phyloP scores from a whole-genome alignment of 2,797 vertebrate genomes.

The Diplodus puntazzo region DNA sequence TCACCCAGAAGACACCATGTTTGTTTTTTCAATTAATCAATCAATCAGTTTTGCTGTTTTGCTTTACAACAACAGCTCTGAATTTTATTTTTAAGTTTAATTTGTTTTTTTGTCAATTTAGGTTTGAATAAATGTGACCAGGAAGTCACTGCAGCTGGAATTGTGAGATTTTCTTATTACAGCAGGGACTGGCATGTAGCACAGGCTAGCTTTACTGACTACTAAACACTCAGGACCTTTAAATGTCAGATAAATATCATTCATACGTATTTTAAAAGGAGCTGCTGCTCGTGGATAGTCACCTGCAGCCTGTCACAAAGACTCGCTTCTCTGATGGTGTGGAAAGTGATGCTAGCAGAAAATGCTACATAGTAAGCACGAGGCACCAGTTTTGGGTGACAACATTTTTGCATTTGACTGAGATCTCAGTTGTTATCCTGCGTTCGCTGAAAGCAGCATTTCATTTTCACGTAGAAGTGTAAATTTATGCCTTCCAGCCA shows the following conservation, averaged over 20 bases:
- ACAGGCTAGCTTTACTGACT: neutral
- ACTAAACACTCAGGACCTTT: conserved; percentile 15
- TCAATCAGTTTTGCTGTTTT: neutral
- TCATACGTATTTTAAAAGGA: conserved; percentile 40
- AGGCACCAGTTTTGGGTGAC: conserved; percentile 35
- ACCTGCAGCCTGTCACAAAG: conserved; percentile 44
- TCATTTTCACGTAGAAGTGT: too few relatives aligned
- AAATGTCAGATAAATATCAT: conserved; percentile 39
- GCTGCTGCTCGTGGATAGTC: conserved; percentile 42
- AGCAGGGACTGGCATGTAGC: conserved; percentile 7
- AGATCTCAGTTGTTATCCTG: neutral
- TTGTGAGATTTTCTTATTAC: conserved; percentile 8
- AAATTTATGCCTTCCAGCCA: neutral
- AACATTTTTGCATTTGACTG: neutral
- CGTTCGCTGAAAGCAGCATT: neutral
- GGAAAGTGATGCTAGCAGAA: conserved; percentile 44
- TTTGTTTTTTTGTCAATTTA: neutral
- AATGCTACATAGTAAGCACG: conserved; percentile 42
- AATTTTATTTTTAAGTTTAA: neutral
- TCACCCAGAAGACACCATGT: neutral
- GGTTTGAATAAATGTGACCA: neutral
- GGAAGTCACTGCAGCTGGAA: neutral
- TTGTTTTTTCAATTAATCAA: neutral
- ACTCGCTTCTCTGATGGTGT: neutral
- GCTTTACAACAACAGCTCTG: neutral